These are phyloP conservation scores for Jacana jacana DNA, from an alignment of 2,113 vertebrate genomes.

Conservation along the genomic window DNA sequence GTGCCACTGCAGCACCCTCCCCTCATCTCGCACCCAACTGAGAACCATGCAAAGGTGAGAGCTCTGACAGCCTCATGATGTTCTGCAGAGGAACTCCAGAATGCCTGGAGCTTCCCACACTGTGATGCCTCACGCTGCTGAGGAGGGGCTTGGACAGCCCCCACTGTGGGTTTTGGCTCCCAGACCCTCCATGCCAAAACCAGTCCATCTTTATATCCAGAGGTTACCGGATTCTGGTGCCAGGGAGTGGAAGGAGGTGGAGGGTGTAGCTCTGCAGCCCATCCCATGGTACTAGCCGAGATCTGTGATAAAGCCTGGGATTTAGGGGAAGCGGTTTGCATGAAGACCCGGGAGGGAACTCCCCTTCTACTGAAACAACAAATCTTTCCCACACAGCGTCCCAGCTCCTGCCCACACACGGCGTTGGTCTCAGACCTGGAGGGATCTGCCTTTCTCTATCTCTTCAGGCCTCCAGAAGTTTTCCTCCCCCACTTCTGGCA, in stretches of 20 bases:
- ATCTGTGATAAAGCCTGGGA: constrained; percentile 8
- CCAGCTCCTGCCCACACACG: constrained; percentile 19
- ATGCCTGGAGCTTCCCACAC: background rate
- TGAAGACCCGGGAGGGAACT: constrained; percentile 20
- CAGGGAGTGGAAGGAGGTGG: background rate
- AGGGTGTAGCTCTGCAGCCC: background rate
- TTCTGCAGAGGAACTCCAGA: background rate
- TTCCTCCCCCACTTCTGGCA: constrained; percentile 56
- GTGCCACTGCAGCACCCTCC: accelerated
- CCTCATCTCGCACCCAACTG: background rate
- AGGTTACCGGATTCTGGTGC: background rate
- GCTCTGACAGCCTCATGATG: background rate
- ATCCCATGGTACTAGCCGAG: background rate
- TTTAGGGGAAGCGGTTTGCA: background rate
- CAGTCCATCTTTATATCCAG: background rate
- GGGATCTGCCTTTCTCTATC: constrained; percentile 19
- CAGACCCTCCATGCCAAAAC: background rate
- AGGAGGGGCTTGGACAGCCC: background rate
- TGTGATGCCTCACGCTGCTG: accelerated
- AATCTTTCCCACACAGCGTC: background rate
- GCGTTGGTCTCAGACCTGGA: constrained; percentile 20
- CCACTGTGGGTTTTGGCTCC: background rate
- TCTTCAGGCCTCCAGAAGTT: constrained; percentile 35
- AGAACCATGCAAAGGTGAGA: background rate
- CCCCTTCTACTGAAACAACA: background rate